Evolutionary conservation across 2,113 vertebrate species (phyloP).

Genomic region (Nesogale talazaci): DNA sequence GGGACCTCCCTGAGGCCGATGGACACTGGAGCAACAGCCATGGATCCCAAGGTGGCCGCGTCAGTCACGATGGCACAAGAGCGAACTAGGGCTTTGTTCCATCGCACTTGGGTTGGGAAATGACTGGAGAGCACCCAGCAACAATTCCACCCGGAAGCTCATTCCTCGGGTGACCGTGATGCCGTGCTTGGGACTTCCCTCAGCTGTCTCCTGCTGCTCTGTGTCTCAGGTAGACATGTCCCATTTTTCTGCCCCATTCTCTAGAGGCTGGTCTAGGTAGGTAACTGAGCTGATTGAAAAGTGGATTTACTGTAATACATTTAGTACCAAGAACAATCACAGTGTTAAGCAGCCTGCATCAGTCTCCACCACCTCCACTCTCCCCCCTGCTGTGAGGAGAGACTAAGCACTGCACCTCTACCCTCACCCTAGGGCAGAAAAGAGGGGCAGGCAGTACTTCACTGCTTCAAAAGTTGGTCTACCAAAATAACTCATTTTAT

Average conservation of each 20-base stretch:
- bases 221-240: not conserved
- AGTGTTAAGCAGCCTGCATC: not conserved
- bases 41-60: no score
- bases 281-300: not conserved
- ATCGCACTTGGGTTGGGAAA: no score
- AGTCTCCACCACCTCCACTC: not conserved
- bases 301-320: not conserved
- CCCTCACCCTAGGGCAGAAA: not conserved
- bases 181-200: not conserved
- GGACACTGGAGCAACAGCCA: no score
- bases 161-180: not conserved
- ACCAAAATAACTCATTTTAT: conserved; percentile 16
- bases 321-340: not conserved
- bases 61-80: no score
- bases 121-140: no score
- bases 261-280: not conserved
- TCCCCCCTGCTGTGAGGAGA: not conserved
- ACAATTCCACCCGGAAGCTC: not conserved
- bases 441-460: not conserved
- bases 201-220: not conserved
- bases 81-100: no score
- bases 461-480: not conserved
- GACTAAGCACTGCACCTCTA: not conserved
- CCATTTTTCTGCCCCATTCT: not conserved
- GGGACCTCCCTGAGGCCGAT: no score